Evolutionary conservation across 2,888 invertebrate genomes (phyloP).

Genomic region (Pseudococcus longispinus): DNA sequence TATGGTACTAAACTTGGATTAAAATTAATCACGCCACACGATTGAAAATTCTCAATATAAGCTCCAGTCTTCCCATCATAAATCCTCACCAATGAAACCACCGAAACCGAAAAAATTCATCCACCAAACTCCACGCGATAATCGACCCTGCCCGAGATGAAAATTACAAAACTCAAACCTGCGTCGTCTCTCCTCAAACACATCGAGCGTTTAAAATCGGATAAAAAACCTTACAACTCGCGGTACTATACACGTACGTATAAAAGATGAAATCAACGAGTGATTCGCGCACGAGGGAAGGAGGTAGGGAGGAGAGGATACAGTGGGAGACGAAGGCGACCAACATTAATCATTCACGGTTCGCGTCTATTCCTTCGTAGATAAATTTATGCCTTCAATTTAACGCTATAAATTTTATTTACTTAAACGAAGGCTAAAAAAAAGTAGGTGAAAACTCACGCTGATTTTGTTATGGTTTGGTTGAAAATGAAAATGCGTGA

Average conservation of each 20-base stretch:
- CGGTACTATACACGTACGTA: neutral
- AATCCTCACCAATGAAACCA: no score
- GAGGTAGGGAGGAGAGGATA: neutral
- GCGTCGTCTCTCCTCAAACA: neutral
- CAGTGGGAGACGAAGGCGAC: neutral
- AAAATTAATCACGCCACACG: no score
- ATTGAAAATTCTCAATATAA: no score
- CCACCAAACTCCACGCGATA: neutral
- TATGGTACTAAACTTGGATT: no score
- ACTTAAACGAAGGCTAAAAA: conserved; percentile 16
- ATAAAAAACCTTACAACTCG: neutral
- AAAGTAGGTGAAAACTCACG: conserved; percentile 38
- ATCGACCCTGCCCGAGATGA: neutral
- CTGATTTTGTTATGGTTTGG: conserved; percentile 27
- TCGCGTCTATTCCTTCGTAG: neutral
- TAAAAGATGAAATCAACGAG: neutral
- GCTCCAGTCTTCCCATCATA: no score
- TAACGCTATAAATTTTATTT: conserved; percentile 42
- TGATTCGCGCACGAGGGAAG: neutral
- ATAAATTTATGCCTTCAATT: conserved; percentile 36
- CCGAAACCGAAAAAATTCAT: neutral
- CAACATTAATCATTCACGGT: conserved; percentile 38
- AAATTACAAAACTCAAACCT: conserved; percentile 12
- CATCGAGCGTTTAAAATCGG: conserved; percentile 3
- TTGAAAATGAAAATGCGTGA: neutral